These are phyloP conservation scores for Machimus rusticus DNA, from an alignment of 2,888 invertebrate species.

Conservation along the genomic window DNA sequence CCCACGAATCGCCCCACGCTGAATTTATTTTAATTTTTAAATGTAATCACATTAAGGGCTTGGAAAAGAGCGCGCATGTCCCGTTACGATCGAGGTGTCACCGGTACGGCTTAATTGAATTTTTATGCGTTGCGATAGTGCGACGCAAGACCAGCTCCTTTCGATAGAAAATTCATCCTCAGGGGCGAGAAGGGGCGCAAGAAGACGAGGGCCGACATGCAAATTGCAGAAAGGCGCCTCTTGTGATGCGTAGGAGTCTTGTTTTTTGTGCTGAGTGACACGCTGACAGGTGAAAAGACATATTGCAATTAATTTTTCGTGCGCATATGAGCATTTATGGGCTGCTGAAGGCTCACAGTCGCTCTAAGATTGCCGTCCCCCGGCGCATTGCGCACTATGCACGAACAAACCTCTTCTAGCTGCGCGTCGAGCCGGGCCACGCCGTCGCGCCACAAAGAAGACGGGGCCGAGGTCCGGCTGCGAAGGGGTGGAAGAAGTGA, in stretches of 20 bases:
- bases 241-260: constrained; percentile 22
- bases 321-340: constrained; percentile 25
- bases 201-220: neutral
- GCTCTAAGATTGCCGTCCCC: neutral
- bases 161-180: neutral
- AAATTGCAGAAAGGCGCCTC: constrained; percentile 29
- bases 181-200: neutral
- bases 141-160: neutral
- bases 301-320: constrained; percentile 31
- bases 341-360: neutral
- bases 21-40: constrained; percentile 24
- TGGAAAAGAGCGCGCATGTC: neutral
- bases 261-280: constrained; percentile 9
- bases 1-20: neutral
- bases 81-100: neutral
- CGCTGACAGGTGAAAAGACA: constrained; percentile 31
- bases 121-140: neutral
- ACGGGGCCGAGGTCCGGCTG: neutral
- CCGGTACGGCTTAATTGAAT: neutral
- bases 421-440: neutral
- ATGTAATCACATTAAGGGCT: constrained; percentile 20
- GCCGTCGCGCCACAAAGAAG: neutral
- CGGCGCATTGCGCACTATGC: neutral
- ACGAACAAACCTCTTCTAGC: neutral
- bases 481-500: neutral